Evolutionary conservation across 2,888 invertebrate species (phyloP).

Genomic region (Leptogaster cylindrica): DNA sequence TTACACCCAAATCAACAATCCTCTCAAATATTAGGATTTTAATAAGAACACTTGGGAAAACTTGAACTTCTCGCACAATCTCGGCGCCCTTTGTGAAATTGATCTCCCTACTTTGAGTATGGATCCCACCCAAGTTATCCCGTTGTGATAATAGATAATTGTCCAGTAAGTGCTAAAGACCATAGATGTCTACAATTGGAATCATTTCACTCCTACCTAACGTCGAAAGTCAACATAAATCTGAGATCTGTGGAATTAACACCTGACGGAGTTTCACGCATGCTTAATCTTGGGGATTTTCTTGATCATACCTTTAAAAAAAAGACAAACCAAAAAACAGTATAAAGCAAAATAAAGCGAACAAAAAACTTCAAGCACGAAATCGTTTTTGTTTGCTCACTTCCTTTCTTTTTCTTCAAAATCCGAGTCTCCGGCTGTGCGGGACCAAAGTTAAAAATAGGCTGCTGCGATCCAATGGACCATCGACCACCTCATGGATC

Average conservation of each 20-base stretch:
- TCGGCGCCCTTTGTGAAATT: too few relatives aligned
- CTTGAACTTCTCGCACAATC: too few relatives aligned
- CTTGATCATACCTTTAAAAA: neutral
- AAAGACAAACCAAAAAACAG: too few relatives aligned
- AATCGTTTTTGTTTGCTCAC: conserved; percentile 14
- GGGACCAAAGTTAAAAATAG: conserved; percentile 30
- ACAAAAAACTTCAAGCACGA: conserved; percentile 8
- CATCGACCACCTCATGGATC: conserved; percentile 36
- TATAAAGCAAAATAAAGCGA: too few relatives aligned
- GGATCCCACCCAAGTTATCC: too few relatives aligned
- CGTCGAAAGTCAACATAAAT: conserved; percentile 30
- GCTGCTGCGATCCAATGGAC: neutral
- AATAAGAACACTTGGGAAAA: too few relatives aligned
- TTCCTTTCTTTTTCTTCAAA: neutral
- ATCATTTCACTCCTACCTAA: conserved; percentile 41
- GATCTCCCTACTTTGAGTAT: too few relatives aligned
- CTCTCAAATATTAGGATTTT: too few relatives aligned
- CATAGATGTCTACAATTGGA: conserved; percentile 41
- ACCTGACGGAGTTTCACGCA: conserved; percentile 36
- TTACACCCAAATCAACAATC: too few relatives aligned
- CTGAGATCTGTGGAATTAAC: conserved; percentile 38
- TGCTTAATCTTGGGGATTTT: conserved; percentile 8
- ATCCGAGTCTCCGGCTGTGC: neutral
- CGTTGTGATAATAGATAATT: too few relatives aligned
- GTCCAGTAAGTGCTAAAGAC: conserved; percentile 38